Evolutionary conservation across 2,113 vertebrate genomes (phyloP).

Genomic region (Pithys albifrons): DNA sequence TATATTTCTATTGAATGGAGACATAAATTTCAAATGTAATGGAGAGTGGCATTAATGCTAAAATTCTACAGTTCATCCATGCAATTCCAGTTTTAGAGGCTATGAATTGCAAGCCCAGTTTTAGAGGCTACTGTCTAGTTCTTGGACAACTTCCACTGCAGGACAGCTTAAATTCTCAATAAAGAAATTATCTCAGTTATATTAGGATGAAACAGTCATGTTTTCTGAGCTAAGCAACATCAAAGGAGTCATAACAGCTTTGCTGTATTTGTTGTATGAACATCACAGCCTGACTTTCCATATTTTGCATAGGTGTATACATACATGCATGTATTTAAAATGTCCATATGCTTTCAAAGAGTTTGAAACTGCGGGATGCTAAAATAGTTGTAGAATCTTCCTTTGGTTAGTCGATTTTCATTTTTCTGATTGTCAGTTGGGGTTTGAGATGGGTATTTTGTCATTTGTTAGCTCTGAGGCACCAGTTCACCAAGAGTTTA

Average conservation of each 20-base stretch:
- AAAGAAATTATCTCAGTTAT: background rate
- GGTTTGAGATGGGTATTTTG: background rate
- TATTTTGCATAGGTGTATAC: background rate
- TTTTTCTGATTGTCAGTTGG: background rate
- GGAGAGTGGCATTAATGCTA: background rate
- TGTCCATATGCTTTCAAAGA: background rate
- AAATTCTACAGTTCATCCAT: background rate
- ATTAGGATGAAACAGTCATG: background rate
- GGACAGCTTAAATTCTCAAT: background rate
- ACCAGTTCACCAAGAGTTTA: background rate
- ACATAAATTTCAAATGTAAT: background rate
- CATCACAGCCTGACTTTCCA: background rate
- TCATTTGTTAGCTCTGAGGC: background rate
- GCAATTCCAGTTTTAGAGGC: background rate
- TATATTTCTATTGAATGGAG: background rate
- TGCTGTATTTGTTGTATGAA: background rate
- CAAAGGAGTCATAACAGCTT: background rate
- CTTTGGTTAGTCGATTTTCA: background rate
- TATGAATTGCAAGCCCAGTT: background rate
- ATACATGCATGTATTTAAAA: background rate
- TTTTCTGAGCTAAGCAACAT: background rate
- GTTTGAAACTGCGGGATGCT: background rate
- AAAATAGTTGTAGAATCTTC: background rate
- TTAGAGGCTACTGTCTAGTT: background rate
- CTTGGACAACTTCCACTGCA: background rate